Conservation (phyloP, 2,797 vertebrate genomes). For the Amblyopsis hoosieri region DNA sequence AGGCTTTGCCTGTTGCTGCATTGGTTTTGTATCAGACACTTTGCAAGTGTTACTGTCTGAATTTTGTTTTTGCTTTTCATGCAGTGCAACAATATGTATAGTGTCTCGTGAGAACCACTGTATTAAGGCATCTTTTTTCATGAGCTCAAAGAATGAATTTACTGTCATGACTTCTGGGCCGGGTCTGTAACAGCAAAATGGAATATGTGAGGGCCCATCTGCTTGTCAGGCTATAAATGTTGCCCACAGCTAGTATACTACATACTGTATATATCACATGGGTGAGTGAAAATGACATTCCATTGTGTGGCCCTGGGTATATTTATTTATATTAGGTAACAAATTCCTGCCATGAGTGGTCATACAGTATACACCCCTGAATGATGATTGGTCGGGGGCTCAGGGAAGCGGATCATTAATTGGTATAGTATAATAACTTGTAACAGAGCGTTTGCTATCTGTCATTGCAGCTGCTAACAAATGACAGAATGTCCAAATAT, state of each 20-base stretch:
- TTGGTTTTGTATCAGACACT: conserved; percentile 10
- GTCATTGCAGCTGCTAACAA: conserved; percentile 6
- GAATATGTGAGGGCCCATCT: conserved; percentile 20
- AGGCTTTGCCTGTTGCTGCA: conserved; percentile 5
- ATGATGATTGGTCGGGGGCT: conserved; percentile 37
- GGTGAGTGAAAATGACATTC: conserved; percentile 17
- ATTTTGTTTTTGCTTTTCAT: too few species aligned
- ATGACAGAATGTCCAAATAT: conserved; percentile 21
- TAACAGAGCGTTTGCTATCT: background rate
- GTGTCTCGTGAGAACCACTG: too few species aligned
- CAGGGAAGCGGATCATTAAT: conserved; percentile 8
- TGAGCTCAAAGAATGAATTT: conserved; percentile 20
- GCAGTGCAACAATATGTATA: too few species aligned
- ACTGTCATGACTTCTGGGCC: background rate
- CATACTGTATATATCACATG: conserved; percentile 31
- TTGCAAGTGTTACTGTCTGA: background rate
- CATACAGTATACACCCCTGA: conserved; percentile 10
- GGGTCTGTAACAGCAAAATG: conserved; percentile 5
- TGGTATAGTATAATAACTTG: background rate
- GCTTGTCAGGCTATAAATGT: conserved; percentile 26
- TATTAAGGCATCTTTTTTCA: conserved; percentile 12
- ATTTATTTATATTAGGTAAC: conserved; percentile 24
- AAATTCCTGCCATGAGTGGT: conserved; percentile 26
- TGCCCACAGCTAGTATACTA: background rate
- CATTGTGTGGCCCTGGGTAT: conserved; percentile 7